These are phyloP conservation scores for Solenopsis fugax DNA, from an alignment of 1,140 invertebrate species.

Conservation along the genomic window DNA sequence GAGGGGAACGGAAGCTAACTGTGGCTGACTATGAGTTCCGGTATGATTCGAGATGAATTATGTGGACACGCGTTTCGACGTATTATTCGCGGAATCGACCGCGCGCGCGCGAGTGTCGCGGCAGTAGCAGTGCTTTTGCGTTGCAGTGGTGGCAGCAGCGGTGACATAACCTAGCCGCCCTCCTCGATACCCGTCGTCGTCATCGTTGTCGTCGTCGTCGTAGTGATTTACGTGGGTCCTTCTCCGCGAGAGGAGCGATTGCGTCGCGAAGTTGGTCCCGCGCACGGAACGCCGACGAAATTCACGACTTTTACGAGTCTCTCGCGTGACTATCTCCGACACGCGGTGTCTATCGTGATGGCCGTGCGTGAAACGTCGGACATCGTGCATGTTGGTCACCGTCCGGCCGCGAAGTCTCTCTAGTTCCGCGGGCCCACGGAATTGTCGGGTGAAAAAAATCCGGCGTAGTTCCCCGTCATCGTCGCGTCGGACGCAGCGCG, in stretches of 20 bases:
- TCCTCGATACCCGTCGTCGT: not conserved
- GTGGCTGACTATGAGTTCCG: not conserved
- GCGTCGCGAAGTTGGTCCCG: not conserved
- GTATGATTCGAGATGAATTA: not conserved
- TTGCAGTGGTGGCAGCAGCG: slow-evolving; percentile 68
- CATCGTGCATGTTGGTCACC: slow-evolving; percentile 39
- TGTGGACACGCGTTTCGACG: not conserved
- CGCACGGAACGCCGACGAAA: not conserved
- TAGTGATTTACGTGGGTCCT: slow-evolving; percentile 24
- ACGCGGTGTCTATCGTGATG: slow-evolving; percentile 27
- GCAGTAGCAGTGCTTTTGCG: slow-evolving; percentile 59
- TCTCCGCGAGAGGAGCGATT: not conserved
- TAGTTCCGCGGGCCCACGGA: slow-evolving; percentile 22
- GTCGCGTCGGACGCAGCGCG: slow-evolving; percentile 32
- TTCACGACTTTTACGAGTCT: not conserved
- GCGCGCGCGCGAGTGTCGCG: not conserved
- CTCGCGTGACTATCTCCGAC: not conserved
- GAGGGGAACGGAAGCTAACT: not conserved
- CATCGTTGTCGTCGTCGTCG: not conserved
- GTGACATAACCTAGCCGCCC: slow-evolving; percentile 70
- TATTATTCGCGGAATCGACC: not conserved
- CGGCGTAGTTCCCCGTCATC: slow-evolving; percentile 51
- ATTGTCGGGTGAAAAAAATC: slow-evolving; percentile 58
- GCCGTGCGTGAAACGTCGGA: not conserved
- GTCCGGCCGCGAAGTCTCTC: slow-evolving; percentile 15